These are phyloP conservation scores for Marisa cornuarietis DNA, from an alignment of 1,140 invertebrate genomes.

Conservation along the genomic window DNA sequence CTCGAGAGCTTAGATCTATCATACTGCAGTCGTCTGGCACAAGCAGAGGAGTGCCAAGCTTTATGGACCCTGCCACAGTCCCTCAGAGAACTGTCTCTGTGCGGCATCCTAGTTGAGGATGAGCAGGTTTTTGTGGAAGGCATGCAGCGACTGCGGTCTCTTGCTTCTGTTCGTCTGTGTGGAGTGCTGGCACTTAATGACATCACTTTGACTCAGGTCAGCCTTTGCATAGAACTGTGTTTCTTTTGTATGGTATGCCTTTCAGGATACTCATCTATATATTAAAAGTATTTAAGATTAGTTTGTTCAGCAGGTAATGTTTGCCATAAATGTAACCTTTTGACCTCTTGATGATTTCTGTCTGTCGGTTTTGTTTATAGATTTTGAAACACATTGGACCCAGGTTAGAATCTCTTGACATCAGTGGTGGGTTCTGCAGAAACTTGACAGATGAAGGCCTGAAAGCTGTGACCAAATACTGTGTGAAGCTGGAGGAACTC, in stretches of 20 bases:
- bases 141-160: slow-evolving; percentile 46
- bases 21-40: slow-evolving; percentile 52
- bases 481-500: slow-evolving; percentile 44
- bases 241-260: neutral
- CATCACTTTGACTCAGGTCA: slow-evolving; percentile 48
- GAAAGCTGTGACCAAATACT: slow-evolving; percentile 47
- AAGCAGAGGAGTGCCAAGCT: slow-evolving; percentile 41
- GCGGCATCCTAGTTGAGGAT: slow-evolving; percentile 53
- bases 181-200: slow-evolving; percentile 59
- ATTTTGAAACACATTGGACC: slow-evolving; percentile 50
- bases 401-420: slow-evolving; percentile 43
- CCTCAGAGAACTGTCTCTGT: slow-evolving; percentile 52
- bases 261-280: too few relatives aligned
- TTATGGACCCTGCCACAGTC: slow-evolving; percentile 56
- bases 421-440: slow-evolving; percentile 48
- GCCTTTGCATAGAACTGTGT: neutral
- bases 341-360: neutral
- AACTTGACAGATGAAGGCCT: slow-evolving; percentile 53
- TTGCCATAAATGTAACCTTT: too few relatives aligned
- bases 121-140: slow-evolving; percentile 50
- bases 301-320: too few relatives aligned
- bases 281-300: too few relatives aligned
- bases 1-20: slow-evolving; percentile 56
- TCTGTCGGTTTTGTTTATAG: slow-evolving; percentile 24
- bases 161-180: slow-evolving; percentile 51